Percentiles rank a stretch among this genome's conserved stretches.
These are phyloP conservation scores for Lysandra coridon DNA, from an alignment of 2,888 invertebrate genomes.

Conservation along the genomic window DNA sequence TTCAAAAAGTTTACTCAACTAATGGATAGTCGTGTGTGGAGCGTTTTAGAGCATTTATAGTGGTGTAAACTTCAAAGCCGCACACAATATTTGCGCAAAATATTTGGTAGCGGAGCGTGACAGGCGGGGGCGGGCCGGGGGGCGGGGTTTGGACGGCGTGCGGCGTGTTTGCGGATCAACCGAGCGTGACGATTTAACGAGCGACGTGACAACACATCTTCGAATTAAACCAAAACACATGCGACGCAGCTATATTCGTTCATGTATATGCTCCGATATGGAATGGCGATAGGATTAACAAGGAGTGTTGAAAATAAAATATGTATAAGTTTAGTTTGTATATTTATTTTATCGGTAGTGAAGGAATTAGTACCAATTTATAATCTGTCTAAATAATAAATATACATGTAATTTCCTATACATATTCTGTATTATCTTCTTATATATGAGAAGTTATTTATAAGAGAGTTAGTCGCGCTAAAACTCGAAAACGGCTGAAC, in stretches of 20 bases:
- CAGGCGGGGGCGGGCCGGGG: not conserved
- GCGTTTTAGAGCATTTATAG: not conserved
- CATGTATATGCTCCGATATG: not conserved
- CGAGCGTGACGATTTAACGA: conserved; percentile 66
- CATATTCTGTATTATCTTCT: no score
- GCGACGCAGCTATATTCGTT: not conserved
- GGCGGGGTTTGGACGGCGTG: conserved; percentile 37
- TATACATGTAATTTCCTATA: no score
- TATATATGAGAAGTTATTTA: no score
- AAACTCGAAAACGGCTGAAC: no score
- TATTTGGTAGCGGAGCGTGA: conserved; percentile 21
- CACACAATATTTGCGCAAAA: conserved; percentile 23
- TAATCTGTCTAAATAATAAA: no score
- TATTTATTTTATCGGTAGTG: no score
- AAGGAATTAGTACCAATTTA: no score
- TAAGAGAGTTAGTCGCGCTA: no score
- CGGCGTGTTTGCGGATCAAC: conserved; percentile 43
- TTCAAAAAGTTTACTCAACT: not conserved
- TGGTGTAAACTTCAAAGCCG: conserved; percentile 4
- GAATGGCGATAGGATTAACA: not conserved
- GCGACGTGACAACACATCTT: conserved; percentile 53
- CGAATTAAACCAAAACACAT: conserved; percentile 52
- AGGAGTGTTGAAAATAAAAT: no score
- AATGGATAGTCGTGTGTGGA: not conserved
- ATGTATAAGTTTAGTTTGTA: no score